A percentile compares a stretch with the other conserved stretches of the same genome.
Evolutionary conservation across 2,797 vertebrate genomes (phyloP).

Genomic region (Sebastes variabilis): DNA sequence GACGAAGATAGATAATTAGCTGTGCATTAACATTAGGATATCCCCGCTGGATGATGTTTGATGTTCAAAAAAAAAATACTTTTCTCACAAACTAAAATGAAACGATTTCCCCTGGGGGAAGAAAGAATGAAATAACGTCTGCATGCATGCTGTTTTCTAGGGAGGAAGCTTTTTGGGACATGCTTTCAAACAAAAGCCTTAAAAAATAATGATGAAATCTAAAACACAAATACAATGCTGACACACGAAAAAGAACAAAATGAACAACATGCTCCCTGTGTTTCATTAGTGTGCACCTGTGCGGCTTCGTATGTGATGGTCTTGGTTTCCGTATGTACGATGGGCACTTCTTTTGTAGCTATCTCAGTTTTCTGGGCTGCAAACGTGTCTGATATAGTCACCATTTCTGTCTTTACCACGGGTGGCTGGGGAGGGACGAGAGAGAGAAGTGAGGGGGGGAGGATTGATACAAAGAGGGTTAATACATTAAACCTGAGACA

Average conservation of each 20-base stretch:
- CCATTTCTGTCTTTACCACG: conserved; percentile 99
- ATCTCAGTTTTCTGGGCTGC: conserved; percentile 97
- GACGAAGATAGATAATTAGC: neutral
- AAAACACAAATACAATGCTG: conserved; percentile 9
- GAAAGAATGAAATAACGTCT: conserved; percentile 5
- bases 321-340: conserved; percentile 99
- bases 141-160: conserved; percentile 39
- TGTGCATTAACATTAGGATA: neutral
- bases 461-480: conserved; percentile 38
- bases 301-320: conserved; percentile 99
- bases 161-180: conserved; percentile 28
- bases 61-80: neutral
- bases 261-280: conserved; percentile 8
- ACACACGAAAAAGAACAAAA: neutral
- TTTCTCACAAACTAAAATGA: neutral
- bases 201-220: neutral
- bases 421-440: conserved; percentile 87
- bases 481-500: conserved; percentile 45
- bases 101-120: conserved; percentile 4
- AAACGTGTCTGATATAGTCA: conserved; percentile 96
- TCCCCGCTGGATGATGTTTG: neutral
- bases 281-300: conserved; percentile 84
- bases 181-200: neutral
- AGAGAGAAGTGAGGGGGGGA: conserved; percentile 44
- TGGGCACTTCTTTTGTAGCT: conserved; percentile 98